phyloP scores from a whole-genome alignment of 1,140 invertebrate genomes.

The Arctopsyche grandis region DNA sequence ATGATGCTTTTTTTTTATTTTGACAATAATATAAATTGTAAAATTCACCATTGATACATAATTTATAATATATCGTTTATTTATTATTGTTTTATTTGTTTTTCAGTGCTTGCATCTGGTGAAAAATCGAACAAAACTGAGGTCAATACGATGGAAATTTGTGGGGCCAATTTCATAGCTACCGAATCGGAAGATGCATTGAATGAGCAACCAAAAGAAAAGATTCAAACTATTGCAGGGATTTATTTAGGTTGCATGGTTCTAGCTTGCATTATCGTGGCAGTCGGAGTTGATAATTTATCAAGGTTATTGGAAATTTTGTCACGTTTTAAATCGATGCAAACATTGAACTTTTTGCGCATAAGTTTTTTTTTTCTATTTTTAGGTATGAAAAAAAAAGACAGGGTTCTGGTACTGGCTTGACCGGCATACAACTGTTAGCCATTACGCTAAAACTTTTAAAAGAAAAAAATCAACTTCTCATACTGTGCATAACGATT shows the following conservation, averaged over 20 bases:
- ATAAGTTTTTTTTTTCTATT: neutral
- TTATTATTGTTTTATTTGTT: constrained; percentile 32
- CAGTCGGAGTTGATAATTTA: constrained; percentile 81
- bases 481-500: constrained; percentile 90
- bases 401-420: constrained; percentile 60
- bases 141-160: constrained; percentile 65
- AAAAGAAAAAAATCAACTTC: constrained; percentile 79
- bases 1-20: too few species aligned
- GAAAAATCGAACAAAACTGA: constrained; percentile 59
- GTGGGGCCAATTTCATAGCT: constrained; percentile 78
- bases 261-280: constrained; percentile 76
- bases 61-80: too few species aligned
- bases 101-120: constrained; percentile 64
- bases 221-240: constrained; percentile 78
- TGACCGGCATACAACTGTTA: constrained; percentile 72
- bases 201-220: constrained; percentile 70
- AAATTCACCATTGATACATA: too few species aligned
- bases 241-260: constrained; percentile 85
- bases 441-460: constrained; percentile 83
- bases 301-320: constrained; percentile 64
- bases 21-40: too few species aligned
- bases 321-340: neutral
- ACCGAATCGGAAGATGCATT: constrained; percentile 62
- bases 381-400: constrained; percentile 67
- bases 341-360: neutral